phyloP scores from a whole-genome alignment of 2,113 vertebrate genomes.

The Cichladusa arquata region DNA sequence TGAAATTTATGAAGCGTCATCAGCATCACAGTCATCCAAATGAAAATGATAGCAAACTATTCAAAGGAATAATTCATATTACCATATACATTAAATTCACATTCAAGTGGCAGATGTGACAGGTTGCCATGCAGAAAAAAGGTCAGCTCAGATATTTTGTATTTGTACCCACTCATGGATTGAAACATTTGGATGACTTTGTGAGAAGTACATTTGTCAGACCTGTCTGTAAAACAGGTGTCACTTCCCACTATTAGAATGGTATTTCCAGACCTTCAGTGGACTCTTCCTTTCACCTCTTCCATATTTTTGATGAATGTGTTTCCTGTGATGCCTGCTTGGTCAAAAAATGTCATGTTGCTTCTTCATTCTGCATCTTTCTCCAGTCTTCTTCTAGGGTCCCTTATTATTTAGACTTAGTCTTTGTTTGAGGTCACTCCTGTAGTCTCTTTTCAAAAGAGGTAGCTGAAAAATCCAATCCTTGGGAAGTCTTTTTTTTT shows the following conservation, averaged over 20 bases:
- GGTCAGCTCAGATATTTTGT: neutral
- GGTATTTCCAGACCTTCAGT: neutral
- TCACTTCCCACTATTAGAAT: neutral
- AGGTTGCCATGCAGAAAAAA: neutral
- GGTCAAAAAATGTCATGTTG: neutral
- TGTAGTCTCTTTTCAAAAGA: neutral
- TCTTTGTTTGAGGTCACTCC: neutral
- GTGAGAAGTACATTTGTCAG: neutral
- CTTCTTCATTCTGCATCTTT: neutral
- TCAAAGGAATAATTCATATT: neutral
- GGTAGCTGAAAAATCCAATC: neutral
- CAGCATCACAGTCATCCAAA: neutral
- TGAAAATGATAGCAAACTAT: neutral
- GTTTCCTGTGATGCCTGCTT: neutral
- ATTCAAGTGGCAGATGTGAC: neutral
- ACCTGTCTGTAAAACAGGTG: neutral
- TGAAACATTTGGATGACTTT: neutral
- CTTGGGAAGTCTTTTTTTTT: neutral
- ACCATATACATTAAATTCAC: neutral
- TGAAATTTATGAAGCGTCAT: neutral
- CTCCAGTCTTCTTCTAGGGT: neutral
- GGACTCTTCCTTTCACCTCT: neutral
- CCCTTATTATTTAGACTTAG: neutral
- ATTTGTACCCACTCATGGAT: neutral
- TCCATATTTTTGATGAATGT: neutral